These are phyloP conservation scores for Diachasmimorpha longicaudata DNA, from an alignment of 1,140 invertebrate species.

Conservation along the genomic window DNA sequence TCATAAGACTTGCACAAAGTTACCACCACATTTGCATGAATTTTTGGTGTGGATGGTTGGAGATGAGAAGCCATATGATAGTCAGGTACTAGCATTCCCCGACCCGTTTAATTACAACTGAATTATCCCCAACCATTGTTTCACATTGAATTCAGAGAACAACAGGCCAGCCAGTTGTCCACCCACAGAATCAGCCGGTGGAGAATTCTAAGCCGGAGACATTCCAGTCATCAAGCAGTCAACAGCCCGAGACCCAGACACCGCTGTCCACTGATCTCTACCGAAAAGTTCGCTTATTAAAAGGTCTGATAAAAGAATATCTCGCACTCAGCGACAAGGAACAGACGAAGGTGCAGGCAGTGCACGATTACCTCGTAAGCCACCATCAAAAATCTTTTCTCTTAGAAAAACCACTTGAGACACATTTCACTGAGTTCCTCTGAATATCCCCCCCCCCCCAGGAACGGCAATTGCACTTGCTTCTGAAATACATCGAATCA, in stretches of 20 bases:
- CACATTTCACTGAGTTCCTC: not conserved
- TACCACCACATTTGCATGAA: constrained; percentile 36
- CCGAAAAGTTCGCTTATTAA: constrained; percentile 36
- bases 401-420: not conserved
- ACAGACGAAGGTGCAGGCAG: constrained; percentile 39
- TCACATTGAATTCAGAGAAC: not conserved
- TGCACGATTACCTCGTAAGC: constrained; percentile 45
- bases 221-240: constrained; percentile 31
- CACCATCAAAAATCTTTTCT: not conserved
- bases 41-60: constrained; percentile 42
- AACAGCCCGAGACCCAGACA: not conserved
- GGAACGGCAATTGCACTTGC: constrained; percentile 34
- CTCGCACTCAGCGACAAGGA: constrained; percentile 32
- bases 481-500: constrained; percentile 35
- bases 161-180: constrained; percentile 14
- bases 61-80: not conserved
- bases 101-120: not conserved
- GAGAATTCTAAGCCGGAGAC: constrained; percentile 15
- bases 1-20: constrained; percentile 37
- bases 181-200: not conserved
- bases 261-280: constrained; percentile 27
- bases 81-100: not conserved
- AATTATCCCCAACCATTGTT: not conserved
- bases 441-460: not conserved
- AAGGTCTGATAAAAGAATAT: constrained; percentile 41